A percentile compares a stretch with the other conserved stretches of the same genome.
These are phyloP conservation scores for Zaprionus kolodkinae DNA, from an alignment of 1,140 invertebrate genomes.

Conservation along the genomic window DNA sequence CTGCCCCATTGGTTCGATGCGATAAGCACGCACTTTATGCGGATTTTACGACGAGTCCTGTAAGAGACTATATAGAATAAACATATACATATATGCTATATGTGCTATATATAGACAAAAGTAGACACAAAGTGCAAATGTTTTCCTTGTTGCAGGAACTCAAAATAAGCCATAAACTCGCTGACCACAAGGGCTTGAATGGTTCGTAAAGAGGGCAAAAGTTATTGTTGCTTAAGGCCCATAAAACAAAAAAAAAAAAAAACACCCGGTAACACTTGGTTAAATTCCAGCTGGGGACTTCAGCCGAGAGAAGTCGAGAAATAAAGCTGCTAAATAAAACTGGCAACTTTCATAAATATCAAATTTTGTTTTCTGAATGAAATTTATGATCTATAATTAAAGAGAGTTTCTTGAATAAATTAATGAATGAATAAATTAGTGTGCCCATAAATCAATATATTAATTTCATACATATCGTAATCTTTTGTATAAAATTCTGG, in stretches of 20 bases:
- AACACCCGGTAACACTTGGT: conserved; percentile 7
- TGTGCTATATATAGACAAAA: conserved; percentile 19
- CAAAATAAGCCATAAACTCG: conserved; percentile 5
- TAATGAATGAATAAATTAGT: background rate
- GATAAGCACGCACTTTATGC: conserved; percentile 35
- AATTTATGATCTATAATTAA: background rate
- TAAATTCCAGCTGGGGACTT: background rate
- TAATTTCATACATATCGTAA: background rate
- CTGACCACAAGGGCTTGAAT: conserved; percentile 34
- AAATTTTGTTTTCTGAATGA: background rate
- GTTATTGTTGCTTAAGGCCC: conserved; percentile 27
- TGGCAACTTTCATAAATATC: background rate
- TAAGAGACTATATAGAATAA: background rate
- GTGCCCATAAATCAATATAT: background rate
- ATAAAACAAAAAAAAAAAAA: no score
- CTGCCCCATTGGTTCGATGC: conserved; percentile 31
- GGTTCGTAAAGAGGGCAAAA: conserved; percentile 30
- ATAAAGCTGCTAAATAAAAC: background rate
- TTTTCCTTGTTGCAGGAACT: conserved; percentile 27
- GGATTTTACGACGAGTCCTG: conserved; percentile 40
- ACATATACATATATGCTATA: conserved; percentile 6
- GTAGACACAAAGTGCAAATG: conserved; percentile 42
- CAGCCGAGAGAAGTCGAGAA: background rate
- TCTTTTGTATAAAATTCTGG: no score
- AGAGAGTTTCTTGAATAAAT: background rate